phyloP scores from a whole-genome alignment of 2,113 vertebrate genomes.

The Oncorhynchus keta region DNA sequence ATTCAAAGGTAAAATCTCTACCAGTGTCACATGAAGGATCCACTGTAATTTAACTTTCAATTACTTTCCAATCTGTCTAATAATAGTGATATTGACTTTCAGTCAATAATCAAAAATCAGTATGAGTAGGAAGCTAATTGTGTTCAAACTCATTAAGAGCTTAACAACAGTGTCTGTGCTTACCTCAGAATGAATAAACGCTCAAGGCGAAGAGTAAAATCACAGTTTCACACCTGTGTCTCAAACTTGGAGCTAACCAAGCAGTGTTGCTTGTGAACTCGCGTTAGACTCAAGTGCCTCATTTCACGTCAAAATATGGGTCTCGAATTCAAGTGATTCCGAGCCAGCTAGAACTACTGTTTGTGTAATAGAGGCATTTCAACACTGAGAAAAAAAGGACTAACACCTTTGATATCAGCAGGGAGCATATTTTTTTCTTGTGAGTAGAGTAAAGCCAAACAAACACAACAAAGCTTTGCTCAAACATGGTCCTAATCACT shows the following conservation, averaged over 20 bases:
- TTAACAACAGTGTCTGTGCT: not conserved
- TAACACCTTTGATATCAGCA: constrained; percentile 31
- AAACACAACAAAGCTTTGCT: constrained; percentile 61
- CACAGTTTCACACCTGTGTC: too few species aligned
- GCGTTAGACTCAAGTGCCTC: too few species aligned
- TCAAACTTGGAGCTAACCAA: too few species aligned
- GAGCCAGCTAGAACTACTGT: not conserved
- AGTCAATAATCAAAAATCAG: too few species aligned
- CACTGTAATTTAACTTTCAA: not conserved
- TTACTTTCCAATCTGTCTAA: not conserved
- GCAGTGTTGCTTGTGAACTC: too few species aligned
- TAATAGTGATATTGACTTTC: too few species aligned
- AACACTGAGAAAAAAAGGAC: constrained; percentile 11
- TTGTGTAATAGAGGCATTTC: constrained; percentile 10
- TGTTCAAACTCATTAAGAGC: not conserved
- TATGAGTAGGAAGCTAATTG: not conserved
- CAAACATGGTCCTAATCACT: constrained; percentile 57
- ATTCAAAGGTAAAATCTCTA: not conserved
- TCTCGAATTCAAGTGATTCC: not conserved
- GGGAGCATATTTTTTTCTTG: constrained; percentile 56
- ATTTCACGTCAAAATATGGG: not conserved
- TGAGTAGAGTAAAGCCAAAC: constrained; percentile 55
- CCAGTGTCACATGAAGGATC: not conserved
- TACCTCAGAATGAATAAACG: too few species aligned
- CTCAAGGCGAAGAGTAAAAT: too few species aligned